phyloP scores from a whole-genome alignment of 2,113 vertebrate species.

The Motacilla tschutschensis region DNA sequence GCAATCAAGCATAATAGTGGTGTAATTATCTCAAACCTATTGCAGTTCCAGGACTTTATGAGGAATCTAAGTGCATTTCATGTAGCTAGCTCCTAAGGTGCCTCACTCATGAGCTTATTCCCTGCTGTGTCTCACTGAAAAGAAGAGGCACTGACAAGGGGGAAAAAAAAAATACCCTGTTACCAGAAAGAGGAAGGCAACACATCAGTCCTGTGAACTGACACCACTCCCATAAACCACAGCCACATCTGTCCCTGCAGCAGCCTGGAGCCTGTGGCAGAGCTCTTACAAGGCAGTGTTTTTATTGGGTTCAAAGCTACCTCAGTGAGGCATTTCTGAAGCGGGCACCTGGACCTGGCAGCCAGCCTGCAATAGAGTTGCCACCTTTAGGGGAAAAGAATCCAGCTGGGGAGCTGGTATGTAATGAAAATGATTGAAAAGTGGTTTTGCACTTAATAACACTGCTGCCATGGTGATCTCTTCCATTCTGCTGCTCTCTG shows the following conservation, averaged over 20 bases:
- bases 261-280: neutral
- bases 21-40: conserved; percentile 61
- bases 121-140: neutral
- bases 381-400: conserved; percentile 40
- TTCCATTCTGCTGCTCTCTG: conserved; percentile 32
- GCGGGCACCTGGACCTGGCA: neutral
- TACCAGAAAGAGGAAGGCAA: neutral
- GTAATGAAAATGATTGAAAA: conserved; percentile 51
- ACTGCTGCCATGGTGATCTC: conserved; percentile 63
- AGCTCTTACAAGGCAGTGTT: neutral
- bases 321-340: neutral
- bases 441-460: conserved; percentile 56
- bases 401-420: neutral
- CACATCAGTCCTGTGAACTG: neutral
- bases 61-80: conserved; percentile 35
- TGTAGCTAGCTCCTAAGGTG: conserved; percentile 22
- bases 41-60: conserved; percentile 40
- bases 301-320: neutral
- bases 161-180: neutral
- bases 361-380: neutral
- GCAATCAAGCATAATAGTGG: conserved; percentile 61
- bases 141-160: neutral
- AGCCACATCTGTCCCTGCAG: neutral
- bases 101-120: neutral
- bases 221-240: neutral